These are phyloP conservation scores for Kryphioiulus occultus DNA, from an alignment of 2,888 invertebrate species.

Conservation along the genomic window DNA sequence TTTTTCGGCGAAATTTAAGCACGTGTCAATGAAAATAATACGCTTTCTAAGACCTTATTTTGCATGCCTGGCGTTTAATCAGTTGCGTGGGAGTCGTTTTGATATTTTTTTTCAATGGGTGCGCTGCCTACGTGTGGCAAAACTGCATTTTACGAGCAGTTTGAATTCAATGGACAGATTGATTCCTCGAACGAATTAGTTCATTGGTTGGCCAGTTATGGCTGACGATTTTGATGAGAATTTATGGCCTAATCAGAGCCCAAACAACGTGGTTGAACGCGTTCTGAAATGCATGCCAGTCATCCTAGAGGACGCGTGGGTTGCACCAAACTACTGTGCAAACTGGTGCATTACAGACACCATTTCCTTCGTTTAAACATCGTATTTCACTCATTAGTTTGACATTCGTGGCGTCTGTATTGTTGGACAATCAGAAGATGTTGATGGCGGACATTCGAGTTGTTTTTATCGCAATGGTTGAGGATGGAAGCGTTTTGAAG, in stretches of 20 bases:
- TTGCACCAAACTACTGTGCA: neutral
- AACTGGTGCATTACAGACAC: neutral
- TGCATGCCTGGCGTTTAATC: slow-evolving; percentile 7
- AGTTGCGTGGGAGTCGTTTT: neutral
- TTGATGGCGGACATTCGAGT: too few species aligned
- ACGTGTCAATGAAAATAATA: neutral
- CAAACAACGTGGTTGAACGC: neutral
- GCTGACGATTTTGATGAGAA: neutral
- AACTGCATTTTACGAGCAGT: neutral
- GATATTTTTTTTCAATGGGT: neutral
- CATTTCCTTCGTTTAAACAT: neutral
- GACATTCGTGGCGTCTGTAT: too few species aligned
- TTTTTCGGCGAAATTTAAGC: neutral
- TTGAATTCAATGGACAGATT: neutral
- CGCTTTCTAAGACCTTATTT: slow-evolving; percentile 11
- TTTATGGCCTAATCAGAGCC: neutral
- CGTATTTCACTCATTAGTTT: too few species aligned
- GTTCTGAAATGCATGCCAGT: neutral
- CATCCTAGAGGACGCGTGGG: neutral
- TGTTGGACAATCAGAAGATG: too few species aligned
- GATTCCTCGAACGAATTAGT: neutral
- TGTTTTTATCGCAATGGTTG: too few species aligned
- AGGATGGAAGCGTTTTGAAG: too few species aligned
- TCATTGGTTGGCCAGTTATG: too few species aligned
- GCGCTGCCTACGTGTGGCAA: neutral